Base-by-base conservation (phyloP, 2,797 vertebrate genomes). In the Huso huso region DNA sequence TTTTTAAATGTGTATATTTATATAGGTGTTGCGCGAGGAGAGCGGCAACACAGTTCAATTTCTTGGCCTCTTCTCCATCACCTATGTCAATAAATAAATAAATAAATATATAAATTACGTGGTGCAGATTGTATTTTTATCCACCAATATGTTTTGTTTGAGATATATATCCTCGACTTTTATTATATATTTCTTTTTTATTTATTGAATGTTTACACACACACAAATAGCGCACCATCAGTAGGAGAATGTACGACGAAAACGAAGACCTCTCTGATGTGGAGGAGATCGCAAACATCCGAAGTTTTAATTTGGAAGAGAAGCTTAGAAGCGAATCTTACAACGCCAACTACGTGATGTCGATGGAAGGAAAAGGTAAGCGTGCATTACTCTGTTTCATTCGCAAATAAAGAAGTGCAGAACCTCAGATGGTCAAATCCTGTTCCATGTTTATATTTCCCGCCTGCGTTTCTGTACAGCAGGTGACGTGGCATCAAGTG, bases 281-380 rank as follows among this genome's bases (percentile, higher is more conserved):
- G 71, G 95, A 98, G 69, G 95, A 98, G 78, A 97, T 98, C 8
- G 89, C 86, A 59, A 95, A 94, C 79, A 87, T 95, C 80, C 82
- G 96, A 78, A 92, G 93, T 62, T 98, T 98, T 86, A 93, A 85
- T 75, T 79, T 98, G 84, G 95, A 98, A 76, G 93, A 97, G 69
- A 98, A 98, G 82, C 87, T 98, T 15, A 82, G 75, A 81, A 93
- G 93, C 72, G 85, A 88, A 76, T 76, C 66, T 13, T 98, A 96
- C 77, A 85, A 82, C 70, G 84, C 87, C 64, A 85, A 90, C 73
- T 95, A 91, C 78, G 93, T 97, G 70, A 91, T 82, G 60, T 73
- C 77, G 69, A 94, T 98, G 95, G 92, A 98, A 71, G 95, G 95
- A 49, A 94, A 93, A 95, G 95, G 96, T 97, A 88, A 84, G 67